Percentiles rank a stretch among this genome's conserved stretches.
These are phyloP conservation scores for Bufo bufo DNA, from an alignment of 2,113 vertebrate species.

Conservation along the genomic window DNA sequence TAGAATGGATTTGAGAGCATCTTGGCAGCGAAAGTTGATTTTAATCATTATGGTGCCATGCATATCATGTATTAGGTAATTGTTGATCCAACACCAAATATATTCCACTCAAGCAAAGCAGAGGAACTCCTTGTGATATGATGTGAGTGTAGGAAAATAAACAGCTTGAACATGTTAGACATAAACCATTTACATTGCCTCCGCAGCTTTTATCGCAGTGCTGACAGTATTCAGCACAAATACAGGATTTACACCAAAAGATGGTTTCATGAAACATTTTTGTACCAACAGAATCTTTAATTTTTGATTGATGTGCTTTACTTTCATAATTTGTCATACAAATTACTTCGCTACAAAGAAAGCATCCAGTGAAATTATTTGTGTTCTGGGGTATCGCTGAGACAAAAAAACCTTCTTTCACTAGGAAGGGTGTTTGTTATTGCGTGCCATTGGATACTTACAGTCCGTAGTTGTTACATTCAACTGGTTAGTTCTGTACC, in stretches of 20 bases:
- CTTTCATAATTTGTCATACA: background rate
- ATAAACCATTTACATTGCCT: constrained; percentile 27
- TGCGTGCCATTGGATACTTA: background rate
- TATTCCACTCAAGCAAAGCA: background rate
- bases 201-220: background rate
- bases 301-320: background rate
- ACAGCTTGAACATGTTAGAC: constrained; percentile 22
- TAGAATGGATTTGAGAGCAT: background rate
- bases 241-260: background rate
- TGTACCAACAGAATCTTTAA: background rate
- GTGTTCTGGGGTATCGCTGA: background rate
- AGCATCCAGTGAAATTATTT: background rate
- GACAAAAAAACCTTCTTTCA: background rate
- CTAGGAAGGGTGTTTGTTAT: background rate
- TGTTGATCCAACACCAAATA: background rate
- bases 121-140: background rate
- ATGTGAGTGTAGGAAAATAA: constrained; percentile 37
- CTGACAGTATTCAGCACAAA: constrained; percentile 5
- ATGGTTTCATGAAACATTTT: background rate
- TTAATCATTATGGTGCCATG: background rate
- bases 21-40: background rate
- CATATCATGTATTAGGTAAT: background rate
- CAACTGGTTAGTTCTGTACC: no score
- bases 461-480: no score
- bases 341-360: background rate